These are phyloP conservation scores for Neolamprologus variostigma DNA, from an alignment of 2,113 vertebrate genomes.

Conservation along the genomic window DNA sequence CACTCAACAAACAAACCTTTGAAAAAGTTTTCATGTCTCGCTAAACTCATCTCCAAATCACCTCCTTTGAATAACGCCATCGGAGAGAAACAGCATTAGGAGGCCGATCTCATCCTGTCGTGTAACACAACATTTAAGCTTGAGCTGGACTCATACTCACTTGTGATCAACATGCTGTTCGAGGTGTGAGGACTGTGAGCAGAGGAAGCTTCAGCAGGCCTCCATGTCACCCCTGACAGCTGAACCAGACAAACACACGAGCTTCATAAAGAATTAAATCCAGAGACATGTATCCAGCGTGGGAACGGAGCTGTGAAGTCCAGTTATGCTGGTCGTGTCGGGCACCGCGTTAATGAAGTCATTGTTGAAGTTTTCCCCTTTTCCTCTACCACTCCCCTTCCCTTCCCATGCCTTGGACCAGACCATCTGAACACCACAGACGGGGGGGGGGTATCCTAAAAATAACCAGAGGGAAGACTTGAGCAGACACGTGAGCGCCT, in stretches of 20 bases:
- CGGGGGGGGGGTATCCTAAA: conserved; percentile 2
- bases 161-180: conserved; percentile 63
- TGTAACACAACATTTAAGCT: rapidly evolving
- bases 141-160: conserved; percentile 52
- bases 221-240: background rate
- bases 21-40: background rate
- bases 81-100: background rate
- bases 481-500: background rate
- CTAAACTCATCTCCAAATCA: conserved; percentile 18
- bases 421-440: conserved; percentile 33
- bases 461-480: background rate
- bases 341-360: conserved; percentile 43
- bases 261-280: background rate
- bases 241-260: background rate
- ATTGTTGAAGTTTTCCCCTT: conserved; percentile 40
- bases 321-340: conserved; percentile 4
- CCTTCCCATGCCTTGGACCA: conserved; percentile 35
- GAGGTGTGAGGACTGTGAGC: background rate
- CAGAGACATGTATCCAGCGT: background rate
- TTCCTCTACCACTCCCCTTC: conserved; percentile 44
- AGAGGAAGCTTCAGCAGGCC: conserved; percentile 2
- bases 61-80: background rate
- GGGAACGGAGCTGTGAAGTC: background rate
- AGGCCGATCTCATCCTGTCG: background rate
- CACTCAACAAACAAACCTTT: background rate